Evolutionary conservation across 2,797 vertebrate genomes (phyloP).

Genomic region (Pitangus sulphuratus): DNA sequence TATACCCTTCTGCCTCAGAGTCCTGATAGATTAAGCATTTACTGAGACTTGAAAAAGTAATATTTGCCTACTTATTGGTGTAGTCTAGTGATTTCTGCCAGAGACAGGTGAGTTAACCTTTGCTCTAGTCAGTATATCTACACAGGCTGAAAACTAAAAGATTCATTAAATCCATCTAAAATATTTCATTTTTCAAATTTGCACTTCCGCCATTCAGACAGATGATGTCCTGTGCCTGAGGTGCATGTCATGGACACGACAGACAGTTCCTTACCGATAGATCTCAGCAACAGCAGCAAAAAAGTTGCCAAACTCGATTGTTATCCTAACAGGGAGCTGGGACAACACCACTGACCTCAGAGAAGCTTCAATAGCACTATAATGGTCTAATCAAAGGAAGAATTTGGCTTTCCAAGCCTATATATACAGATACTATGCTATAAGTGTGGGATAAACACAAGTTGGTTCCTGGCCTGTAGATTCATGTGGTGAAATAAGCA

Average conservation of each 20-base stretch:
- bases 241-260: fast-evolving
- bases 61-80: neutral
- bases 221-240: neutral
- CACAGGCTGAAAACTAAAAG: neutral
- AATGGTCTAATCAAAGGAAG: neutral
- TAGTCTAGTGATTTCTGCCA: neutral
- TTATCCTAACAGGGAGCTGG: neutral
- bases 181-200: neutral
- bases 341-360: neutral
- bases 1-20: neutral
- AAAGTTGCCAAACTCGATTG: neutral
- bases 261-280: neutral
- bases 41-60: neutral
- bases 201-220: neutral
- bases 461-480: neutral
- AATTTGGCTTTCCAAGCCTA: neutral
- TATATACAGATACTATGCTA: neutral
- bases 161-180: neutral
- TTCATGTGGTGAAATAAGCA: neutral
- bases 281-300: neutral
- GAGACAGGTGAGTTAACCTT: neutral
- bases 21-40: neutral
- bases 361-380: neutral
- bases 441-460: neutral
- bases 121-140: neutral